phyloP scores from a whole-genome alignment of 2,888 invertebrate genomes.

The Pollenia griseotomentosa region DNA sequence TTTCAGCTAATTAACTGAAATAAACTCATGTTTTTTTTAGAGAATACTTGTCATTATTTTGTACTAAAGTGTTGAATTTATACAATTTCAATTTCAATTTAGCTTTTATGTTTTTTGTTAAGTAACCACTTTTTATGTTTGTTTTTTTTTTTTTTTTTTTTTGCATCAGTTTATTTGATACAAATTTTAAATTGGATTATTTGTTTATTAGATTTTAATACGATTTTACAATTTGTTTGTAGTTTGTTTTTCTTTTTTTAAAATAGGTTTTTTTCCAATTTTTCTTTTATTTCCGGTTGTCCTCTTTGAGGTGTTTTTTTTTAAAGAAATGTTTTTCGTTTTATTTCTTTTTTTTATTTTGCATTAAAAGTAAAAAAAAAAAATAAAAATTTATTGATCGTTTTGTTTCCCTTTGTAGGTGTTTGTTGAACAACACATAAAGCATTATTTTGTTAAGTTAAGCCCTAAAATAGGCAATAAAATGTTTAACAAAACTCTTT shows the following conservation, averaged over 20 bases:
- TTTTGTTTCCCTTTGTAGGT: background rate
- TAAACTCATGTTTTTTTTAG: conserved; percentile 8
- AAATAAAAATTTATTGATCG: conserved; percentile 63
- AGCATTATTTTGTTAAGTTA: background rate
- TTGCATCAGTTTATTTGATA: conserved; percentile 62
- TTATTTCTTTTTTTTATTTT: background rate
- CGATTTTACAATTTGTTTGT: conserved; percentile 72
- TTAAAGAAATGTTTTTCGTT: background rate
- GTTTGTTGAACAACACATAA: background rate
- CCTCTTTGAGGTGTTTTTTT: background rate
- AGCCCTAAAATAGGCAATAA: conserved; percentile 37
- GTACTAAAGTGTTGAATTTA: background rate
- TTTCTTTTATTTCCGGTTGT: conserved; percentile 53
- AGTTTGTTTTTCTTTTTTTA: conserved; percentile 38
- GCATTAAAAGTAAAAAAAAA: conserved; percentile 5
- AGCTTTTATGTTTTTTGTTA: conserved; percentile 6
- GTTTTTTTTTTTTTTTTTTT: background rate
- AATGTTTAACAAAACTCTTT: background rate
- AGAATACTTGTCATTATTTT: background rate
- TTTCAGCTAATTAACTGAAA: conserved; percentile 11
- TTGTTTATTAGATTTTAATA: conserved; percentile 73
- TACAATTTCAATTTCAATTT: conserved; percentile 42
- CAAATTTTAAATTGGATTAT: conserved; percentile 71
- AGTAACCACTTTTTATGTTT: background rate
- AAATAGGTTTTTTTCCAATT: conserved; percentile 9